Base-by-base conservation (phyloP, 2,113 vertebrate genomes). In the Etheostoma spectabile region DNA sequence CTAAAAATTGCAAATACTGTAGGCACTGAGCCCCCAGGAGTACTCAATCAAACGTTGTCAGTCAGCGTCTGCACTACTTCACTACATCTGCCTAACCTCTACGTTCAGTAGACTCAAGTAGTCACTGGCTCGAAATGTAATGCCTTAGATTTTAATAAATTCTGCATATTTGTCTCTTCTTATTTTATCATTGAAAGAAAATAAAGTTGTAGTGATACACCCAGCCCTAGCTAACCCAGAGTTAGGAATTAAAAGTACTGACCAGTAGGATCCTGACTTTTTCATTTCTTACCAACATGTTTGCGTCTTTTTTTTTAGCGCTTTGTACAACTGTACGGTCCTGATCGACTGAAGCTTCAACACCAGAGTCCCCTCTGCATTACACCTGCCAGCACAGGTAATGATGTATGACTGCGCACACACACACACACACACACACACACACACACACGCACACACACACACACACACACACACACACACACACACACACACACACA, bases 321-420 rank as follows among this genome's bases (percentile, higher is more conserved):
- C 68, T 45, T 33, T 21, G 18, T 15, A 12, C 14, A 18, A 7
- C 75, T 68, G 30, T 27, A 38, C 14, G 10, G 30, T 52, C 57
- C 53, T 82, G 84, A 82, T 61, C 14, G 4, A 61, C 45, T 21
- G 71, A 75, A 35, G 51, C 81, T 73, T 82, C 78, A 65, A 13
- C 27, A 4, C 38, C 27, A 67, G 35, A 24, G 59, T 81, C 48
- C 38, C 69, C 59, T 30, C 78, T 76, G 79, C 79, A 60, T 21
- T 55, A 80, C 79, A 83, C 75, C 69, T 83, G 70, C 74, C 73
- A 69, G 38, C 83, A 67, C 80, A 81, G 85, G 85, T 86, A 86
- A 83, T 74, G 72, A 80, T 56, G 46, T 74, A 33, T 63, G 48
- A 70, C 57, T 66, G 46, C 27, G 48, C 46, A 19, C 49, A 49